Evolutionary conservation across 2,797 vertebrate genomes (phyloP).

Genomic region (Ispidina lecontei): DNA sequence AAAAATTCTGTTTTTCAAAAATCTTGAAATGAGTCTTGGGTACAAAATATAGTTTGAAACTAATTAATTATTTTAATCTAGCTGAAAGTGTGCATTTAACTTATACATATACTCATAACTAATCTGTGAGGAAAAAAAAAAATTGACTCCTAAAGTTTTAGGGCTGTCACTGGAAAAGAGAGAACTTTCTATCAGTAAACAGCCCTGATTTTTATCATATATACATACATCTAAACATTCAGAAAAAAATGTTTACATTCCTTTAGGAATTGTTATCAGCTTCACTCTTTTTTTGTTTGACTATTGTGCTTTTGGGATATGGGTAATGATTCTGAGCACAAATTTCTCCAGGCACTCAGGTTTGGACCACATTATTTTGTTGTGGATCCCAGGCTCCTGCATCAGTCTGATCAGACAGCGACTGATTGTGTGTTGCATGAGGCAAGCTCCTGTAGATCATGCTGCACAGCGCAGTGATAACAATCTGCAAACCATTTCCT

Average conservation of each 20-base stretch:
- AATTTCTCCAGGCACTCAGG: background rate
- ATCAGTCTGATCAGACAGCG: background rate
- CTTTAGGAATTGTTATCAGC: background rate
- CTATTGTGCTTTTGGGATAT: background rate
- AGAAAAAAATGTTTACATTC: background rate
- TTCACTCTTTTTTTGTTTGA: background rate
- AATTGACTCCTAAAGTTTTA: background rate
- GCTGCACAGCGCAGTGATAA: background rate
- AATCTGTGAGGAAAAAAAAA: background rate
- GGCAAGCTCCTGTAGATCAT: background rate
- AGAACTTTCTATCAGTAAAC: background rate
- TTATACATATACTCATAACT: background rate
- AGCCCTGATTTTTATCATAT: background rate
- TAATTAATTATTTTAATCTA: background rate
- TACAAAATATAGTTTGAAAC: constrained; percentile 16
- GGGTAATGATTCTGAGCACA: background rate
- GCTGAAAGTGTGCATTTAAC: background rate
- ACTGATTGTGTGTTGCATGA: background rate
- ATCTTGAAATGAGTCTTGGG: constrained; percentile 42
- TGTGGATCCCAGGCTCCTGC: background rate
- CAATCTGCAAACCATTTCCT: background rate
- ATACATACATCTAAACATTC: background rate
- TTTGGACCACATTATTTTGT: background rate
- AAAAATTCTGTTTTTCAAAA: constrained; percentile 57
- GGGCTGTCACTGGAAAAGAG: background rate